Percentiles rank a stretch among this genome's conserved stretches.
Evolutionary conservation across 2,797 vertebrate species (phyloP).

Genomic region (Mustela erminea): DNA sequence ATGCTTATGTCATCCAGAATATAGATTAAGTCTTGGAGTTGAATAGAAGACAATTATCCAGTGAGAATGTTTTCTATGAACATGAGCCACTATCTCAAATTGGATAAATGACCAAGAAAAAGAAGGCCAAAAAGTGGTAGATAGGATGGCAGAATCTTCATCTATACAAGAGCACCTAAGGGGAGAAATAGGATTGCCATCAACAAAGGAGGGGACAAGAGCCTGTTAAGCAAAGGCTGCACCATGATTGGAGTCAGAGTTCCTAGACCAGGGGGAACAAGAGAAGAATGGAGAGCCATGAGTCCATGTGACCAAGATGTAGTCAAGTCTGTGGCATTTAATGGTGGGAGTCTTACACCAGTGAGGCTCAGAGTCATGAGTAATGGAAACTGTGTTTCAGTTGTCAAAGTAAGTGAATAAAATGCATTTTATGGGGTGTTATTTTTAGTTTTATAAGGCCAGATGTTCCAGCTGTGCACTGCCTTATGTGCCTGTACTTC

Average conservation of each 20-base stretch:
- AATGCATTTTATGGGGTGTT: slow-evolving; percentile 72
- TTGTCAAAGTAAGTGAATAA: slow-evolving; percentile 76
- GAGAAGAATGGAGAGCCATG: rapidly evolving
- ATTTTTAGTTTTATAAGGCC: slow-evolving; percentile 74
- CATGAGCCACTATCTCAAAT: rapidly evolving
- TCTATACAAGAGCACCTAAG: rapidly evolving
- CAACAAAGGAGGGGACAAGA: too few species aligned
- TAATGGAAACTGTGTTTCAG: slow-evolving; percentile 69
- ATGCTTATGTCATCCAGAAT: rapidly evolving
- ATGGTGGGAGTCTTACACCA: not conserved
- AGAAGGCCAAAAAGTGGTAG: not conserved
- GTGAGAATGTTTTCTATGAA: not conserved
- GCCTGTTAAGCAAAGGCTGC: not conserved
- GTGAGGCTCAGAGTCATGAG: slow-evolving; percentile 21
- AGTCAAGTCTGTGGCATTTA: rapidly evolving
- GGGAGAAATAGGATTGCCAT: not conserved
- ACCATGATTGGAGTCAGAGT: rapidly evolving
- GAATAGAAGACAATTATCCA: not conserved
- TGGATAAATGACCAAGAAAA: too few species aligned
- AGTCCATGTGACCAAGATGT: rapidly evolving
- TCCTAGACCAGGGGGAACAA: rapidly evolving
- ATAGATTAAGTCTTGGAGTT: rapidly evolving
- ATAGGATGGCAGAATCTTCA: not conserved
- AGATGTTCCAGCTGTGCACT: slow-evolving; percentile 68
- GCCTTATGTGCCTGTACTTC: not conserved